phyloP scores from a whole-genome alignment of 2,113 vertebrate species.

The Gavialis gangeticus region DNA sequence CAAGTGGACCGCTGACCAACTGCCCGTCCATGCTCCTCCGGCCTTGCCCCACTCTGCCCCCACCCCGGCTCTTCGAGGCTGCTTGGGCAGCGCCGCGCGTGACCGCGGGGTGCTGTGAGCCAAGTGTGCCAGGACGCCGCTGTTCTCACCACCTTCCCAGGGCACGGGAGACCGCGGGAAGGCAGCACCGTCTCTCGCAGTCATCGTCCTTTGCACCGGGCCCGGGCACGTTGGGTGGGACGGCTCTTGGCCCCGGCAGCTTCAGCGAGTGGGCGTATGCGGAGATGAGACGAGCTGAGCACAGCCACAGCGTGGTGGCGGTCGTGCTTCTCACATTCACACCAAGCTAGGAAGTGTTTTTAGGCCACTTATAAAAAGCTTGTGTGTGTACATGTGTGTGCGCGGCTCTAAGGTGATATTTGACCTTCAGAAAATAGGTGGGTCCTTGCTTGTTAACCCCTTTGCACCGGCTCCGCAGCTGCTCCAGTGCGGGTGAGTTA shows the following conservation, averaged over 20 bases:
- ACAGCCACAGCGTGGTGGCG: not conserved
- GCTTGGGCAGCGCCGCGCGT: not conserved
- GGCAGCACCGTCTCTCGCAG: no score
- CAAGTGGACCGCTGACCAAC: not conserved
- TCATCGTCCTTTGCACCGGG: no score
- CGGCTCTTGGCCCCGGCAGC: not conserved
- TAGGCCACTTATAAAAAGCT: not conserved
- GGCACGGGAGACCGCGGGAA: no score
- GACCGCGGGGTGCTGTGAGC: no score
- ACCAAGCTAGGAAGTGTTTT: not conserved
- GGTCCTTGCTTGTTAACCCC: slow-evolving; percentile 19
- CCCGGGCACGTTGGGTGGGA: not conserved
- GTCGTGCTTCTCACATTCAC: not conserved
- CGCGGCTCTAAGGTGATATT: not conserved
- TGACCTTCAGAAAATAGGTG: not conserved
- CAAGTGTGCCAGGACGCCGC: no score
- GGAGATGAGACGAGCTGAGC: not conserved
- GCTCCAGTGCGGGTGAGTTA: slow-evolving; percentile 38
- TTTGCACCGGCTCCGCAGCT: slow-evolving; percentile 34
- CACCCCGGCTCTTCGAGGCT: not conserved
- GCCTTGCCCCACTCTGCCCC: not conserved
- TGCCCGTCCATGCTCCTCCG: not conserved
- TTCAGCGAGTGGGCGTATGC: no score
- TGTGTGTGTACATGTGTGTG: not conserved
- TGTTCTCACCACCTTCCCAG: no score